These are phyloP conservation scores for Rhynchophorus ferrugineus DNA, from an alignment of 1,140 invertebrate genomes.

Conservation along the genomic window DNA sequence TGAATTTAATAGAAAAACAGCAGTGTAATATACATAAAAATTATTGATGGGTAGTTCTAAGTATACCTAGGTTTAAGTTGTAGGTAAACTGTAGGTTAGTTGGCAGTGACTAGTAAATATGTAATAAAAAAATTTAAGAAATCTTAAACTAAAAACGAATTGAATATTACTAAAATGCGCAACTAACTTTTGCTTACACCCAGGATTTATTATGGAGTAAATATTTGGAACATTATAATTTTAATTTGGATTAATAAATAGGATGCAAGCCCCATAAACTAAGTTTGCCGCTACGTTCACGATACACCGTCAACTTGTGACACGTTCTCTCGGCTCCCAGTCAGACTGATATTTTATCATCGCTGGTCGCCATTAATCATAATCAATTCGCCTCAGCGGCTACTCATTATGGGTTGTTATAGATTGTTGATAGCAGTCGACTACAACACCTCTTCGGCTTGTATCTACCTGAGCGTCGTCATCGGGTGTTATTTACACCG, in stretches of 20 bases:
- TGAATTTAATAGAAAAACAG: no score
- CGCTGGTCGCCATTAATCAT: slow-evolving; percentile 36
- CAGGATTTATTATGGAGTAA: not conserved
- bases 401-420: slow-evolving; percentile 41
- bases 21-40: no score
- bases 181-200: no score
- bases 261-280: not conserved
- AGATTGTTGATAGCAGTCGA: slow-evolving; percentile 36
- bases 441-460: slow-evolving; percentile 23
- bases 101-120: no score
- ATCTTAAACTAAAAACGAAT: no score
- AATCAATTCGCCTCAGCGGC: slow-evolving; percentile 39
- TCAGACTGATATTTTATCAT: slow-evolving; percentile 25
- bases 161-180: no score
- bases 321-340: slow-evolving; percentile 18
- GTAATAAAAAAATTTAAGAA: no score
- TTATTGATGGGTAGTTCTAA: no score
- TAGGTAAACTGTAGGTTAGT: no score
- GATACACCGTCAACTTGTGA: not conserved
- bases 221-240: not conserved
- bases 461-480: slow-evolving; percentile 18
- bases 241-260: no score
- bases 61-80: no score
- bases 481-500: slow-evolving; percentile 22
- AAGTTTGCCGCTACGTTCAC: not conserved